Evolutionary conservation across 2,113 vertebrate species (phyloP).

Genomic region (Sitta europaea): DNA sequence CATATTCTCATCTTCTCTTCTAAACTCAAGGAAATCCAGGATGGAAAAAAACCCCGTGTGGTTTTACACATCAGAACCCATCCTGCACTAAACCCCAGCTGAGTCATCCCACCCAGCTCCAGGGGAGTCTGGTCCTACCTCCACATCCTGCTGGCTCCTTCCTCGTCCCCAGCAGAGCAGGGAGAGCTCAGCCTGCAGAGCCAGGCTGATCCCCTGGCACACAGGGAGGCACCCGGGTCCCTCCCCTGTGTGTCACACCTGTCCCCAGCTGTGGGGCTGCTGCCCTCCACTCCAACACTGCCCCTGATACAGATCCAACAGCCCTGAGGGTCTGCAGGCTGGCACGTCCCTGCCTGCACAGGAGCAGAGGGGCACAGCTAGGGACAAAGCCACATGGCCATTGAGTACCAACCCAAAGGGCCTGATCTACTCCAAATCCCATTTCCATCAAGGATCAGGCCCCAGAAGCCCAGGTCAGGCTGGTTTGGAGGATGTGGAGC

Average conservation of each 20-base stretch:
- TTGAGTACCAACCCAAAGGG: too few species aligned
- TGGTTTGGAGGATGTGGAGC: neutral
- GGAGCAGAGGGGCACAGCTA: neutral
- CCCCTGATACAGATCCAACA: neutral
- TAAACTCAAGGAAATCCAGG: neutral
- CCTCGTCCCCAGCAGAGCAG: neutral
- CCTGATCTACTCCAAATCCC: neutral
- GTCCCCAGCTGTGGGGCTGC: neutral
- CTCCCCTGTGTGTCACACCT: neutral
- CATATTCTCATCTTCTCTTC: neutral
- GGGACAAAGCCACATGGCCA: neutral
- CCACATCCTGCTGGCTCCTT: neutral
- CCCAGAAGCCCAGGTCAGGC: neutral
- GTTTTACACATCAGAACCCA: neutral
- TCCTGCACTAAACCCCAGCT: neutral
- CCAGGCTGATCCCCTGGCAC: fast-evolving
- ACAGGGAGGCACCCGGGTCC: neutral
- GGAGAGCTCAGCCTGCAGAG: neutral
- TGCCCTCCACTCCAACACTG: neutral
- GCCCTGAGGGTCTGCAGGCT: neutral
- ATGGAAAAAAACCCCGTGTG: neutral
- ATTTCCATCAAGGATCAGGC: neutral
- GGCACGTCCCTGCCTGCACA: neutral
- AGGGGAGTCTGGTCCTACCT: neutral
- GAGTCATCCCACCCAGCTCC: neutral